Evolutionary conservation across 1,140 invertebrate species (phyloP).

Genomic region (Mactra quadrangularis): DNA sequence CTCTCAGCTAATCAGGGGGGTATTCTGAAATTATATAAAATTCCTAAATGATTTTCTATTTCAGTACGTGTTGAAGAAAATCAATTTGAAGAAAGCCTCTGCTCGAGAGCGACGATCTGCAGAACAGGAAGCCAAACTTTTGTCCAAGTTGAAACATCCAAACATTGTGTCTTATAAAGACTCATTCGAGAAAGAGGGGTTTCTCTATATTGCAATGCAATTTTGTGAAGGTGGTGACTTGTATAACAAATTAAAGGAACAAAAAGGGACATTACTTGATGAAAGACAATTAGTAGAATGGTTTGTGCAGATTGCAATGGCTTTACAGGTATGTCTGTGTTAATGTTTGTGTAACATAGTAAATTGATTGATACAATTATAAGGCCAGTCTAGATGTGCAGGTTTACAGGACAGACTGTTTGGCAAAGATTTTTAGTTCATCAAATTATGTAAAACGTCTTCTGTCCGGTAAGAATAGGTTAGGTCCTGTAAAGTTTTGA

Average conservation of each 20-base stretch:
- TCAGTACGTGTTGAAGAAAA: slow-evolving; percentile 85
- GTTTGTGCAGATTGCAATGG: slow-evolving; percentile 86
- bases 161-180: slow-evolving; percentile 86
- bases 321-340: slow-evolving; percentile 81
- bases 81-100: slow-evolving; percentile 83
- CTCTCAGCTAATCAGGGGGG: too few species aligned
- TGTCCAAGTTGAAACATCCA: slow-evolving; percentile 85
- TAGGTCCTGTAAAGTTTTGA: too few species aligned
- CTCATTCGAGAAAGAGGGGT: slow-evolving; percentile 84
- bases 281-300: slow-evolving; percentile 85
- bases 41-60: too few species aligned
- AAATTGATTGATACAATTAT: not conserved
- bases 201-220: slow-evolving; percentile 85
- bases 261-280: slow-evolving; percentile 81
- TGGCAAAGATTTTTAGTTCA: not conserved
- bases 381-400: not conserved
- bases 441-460: too few species aligned
- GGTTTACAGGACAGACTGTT: too few species aligned
- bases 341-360: not conserved
- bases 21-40: too few species aligned
- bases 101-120: slow-evolving; percentile 83
- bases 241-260: slow-evolving; percentile 84
- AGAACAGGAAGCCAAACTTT: slow-evolving; percentile 84
- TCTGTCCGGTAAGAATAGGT: too few species aligned
- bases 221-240: slow-evolving; percentile 86